Evolutionary conservation across 2,113 vertebrate genomes (phyloP).

Genomic region (Perca flavescens): DNA sequence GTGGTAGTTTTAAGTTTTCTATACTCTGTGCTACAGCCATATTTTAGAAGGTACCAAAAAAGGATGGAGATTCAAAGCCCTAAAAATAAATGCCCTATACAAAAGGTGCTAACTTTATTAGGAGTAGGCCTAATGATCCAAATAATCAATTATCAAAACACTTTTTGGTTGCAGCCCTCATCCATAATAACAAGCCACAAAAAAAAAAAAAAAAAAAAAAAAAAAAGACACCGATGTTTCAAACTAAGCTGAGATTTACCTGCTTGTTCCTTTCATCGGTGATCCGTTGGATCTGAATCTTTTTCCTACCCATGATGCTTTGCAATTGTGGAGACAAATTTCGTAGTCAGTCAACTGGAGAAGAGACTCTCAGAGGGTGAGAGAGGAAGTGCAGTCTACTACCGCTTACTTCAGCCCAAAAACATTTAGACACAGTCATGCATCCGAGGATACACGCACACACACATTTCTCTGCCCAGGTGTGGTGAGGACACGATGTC

Average conservation of each 20-base stretch:
- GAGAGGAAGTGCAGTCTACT: constrained; percentile 41
- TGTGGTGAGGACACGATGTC: constrained; percentile 40
- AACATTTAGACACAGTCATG: constrained; percentile 68
- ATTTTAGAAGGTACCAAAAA: neutral
- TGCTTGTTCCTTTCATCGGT: constrained; percentile 98
- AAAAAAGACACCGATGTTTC: neutral
- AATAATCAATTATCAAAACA: neutral
- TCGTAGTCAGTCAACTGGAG: constrained; percentile 62
- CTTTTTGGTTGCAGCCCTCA: neutral
- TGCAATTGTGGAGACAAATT: constrained; percentile 59
- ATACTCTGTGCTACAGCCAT: neutral
- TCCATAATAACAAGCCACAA: neutral
- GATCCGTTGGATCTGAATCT: constrained; percentile 99
- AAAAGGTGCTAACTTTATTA: neutral
- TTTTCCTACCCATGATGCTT: constrained; percentile 96
- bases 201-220: neutral
- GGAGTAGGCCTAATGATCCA: neutral
- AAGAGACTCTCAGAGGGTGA: constrained; percentile 56
- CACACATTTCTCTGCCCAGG: constrained; percentile 72
- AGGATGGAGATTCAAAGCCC: neutral
- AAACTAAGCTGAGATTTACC: constrained; percentile 79
- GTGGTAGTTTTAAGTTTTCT: neutral
- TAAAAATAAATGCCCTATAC: neutral
- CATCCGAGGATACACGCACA: constrained; percentile 51
- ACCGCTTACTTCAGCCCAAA: constrained; percentile 49